Conservation (phyloP, 2,113 vertebrate genomes). For the Poeciliopsis turrubarensis region DNA sequence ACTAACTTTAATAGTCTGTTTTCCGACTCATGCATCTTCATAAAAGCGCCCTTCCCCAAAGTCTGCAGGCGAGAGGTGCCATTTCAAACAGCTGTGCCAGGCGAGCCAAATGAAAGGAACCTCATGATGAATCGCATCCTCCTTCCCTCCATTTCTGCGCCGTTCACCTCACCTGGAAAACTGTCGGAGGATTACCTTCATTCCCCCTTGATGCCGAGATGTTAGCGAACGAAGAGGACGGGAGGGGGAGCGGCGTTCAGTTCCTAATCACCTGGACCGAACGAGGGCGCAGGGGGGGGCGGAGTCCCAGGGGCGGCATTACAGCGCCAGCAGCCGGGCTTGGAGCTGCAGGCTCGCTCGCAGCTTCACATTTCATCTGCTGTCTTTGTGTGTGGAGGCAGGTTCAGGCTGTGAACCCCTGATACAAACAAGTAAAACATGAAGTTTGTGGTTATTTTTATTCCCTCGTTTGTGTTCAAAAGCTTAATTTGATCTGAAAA, state of each 20-base stretch:
- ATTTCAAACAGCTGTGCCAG: constrained; percentile 71
- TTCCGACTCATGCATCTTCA: constrained; percentile 74
- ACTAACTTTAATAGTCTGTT: constrained; percentile 74
- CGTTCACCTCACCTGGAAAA: constrained; percentile 56
- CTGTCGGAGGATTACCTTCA: constrained; percentile 48
- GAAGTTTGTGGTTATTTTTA: not conserved
- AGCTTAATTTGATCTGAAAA: not conserved
- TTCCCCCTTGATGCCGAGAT: constrained; percentile 46
- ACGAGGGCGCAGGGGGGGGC: constrained; percentile 10
- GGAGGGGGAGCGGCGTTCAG: constrained; percentile 32
- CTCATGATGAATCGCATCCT: constrained; percentile 62
- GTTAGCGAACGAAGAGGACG: constrained; percentile 36
- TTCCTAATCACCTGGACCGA: constrained; percentile 67
- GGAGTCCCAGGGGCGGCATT: constrained; percentile 60
- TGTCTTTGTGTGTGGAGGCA: not conserved
- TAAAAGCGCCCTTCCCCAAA: constrained; percentile 66
- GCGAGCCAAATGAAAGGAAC: constrained; percentile 55
- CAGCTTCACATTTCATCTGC: not conserved
- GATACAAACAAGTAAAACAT: not conserved
- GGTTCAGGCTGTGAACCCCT: not conserved
- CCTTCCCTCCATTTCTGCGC: constrained; percentile 28
- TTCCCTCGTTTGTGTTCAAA: not conserved
- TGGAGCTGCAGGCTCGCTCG: constrained; percentile 37
- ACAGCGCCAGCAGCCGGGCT: constrained; percentile 46
- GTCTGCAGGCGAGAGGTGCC: constrained; percentile 64